Conservation (phyloP, 1,140 invertebrate species). For the Schlechtendalia chinensis region DNA sequence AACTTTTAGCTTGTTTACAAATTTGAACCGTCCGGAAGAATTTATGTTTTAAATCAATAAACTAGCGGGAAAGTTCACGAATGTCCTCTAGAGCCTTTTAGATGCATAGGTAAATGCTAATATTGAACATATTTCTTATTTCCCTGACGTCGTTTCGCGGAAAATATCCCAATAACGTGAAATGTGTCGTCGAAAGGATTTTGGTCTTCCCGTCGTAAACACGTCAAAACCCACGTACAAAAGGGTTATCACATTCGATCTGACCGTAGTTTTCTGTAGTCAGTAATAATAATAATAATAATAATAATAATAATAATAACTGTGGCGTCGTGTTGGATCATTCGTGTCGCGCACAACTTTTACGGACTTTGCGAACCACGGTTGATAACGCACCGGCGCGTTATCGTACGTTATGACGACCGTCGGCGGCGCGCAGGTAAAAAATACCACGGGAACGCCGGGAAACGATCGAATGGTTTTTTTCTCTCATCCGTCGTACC, state of each 20-base stretch:
- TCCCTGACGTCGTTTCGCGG: no score
- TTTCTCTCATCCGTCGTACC: not conserved
- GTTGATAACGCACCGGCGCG: no score
- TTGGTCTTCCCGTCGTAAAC: not conserved
- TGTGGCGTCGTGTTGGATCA: no score
- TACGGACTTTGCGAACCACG: no score
- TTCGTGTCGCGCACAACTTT: no score
- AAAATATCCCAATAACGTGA: no score
- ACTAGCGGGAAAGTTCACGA: not conserved
- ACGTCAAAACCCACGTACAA: not conserved
- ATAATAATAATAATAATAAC: no score
- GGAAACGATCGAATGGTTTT: conserved; percentile 7
- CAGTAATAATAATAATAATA: no score
- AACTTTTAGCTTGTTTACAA: conserved; percentile 6
- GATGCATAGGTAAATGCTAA: no score
- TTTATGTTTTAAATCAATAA: not conserved
- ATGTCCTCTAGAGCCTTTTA: not conserved
- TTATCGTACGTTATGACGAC: no score
- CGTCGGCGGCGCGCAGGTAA: not conserved
- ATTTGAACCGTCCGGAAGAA: not conserved
- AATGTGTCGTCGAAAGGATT: not conserved
- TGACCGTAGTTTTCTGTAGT: not conserved
- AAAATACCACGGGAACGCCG: no score
- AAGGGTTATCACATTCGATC: not conserved
- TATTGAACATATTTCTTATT: no score